Evolutionary conservation across 1,140 invertebrate species (phyloP).

Genomic region (Bursaphelenchus mucronatus): DNA sequence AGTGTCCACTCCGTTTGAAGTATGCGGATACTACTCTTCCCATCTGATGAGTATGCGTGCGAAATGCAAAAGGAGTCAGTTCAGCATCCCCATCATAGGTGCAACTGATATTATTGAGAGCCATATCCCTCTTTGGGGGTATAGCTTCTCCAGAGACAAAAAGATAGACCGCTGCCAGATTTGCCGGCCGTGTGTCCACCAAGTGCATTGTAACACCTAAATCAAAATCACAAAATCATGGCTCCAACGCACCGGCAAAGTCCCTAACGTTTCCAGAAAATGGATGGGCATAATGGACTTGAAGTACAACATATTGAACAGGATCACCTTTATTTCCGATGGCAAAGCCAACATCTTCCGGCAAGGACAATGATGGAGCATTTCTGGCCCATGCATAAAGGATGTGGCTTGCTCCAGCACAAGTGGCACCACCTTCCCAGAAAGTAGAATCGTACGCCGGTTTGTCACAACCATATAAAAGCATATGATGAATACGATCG

Average conservation of each 20-base stretch:
- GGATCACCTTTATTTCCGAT: constrained; percentile 47
- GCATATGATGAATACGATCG: constrained; percentile 60
- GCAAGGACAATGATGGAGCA: constrained; percentile 52
- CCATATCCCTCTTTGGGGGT: constrained; percentile 41
- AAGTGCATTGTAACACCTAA: constrained; percentile 46
- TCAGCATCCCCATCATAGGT: constrained; percentile 44
- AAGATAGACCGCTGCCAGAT: constrained; percentile 52
- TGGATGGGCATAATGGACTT: constrained; percentile 56
- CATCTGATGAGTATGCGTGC: constrained; percentile 60
- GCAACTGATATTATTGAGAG: constrained; percentile 49
- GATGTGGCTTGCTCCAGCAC: constrained; percentile 42
- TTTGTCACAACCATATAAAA: constrained; percentile 55
- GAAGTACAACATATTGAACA: constrained; percentile 58
- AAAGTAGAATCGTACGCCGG: constrained; percentile 40
- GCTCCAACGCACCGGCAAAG: constrained; percentile 43
- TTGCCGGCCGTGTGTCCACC: constrained; percentile 30
- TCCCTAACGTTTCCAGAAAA: constrained; percentile 55
- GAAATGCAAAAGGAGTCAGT: constrained; percentile 61
- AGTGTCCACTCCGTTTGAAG: constrained; percentile 50
- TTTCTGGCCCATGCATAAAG: constrained; percentile 60
- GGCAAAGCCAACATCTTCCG: constrained; percentile 52
- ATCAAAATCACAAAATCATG: constrained; percentile 6
- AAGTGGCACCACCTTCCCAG: constrained; percentile 51
- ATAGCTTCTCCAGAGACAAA: constrained; percentile 56
- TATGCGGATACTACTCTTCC: constrained; percentile 58